Conservation (phyloP, 2,888 invertebrate genomes). For the Coenonympha glycerion region DNA sequence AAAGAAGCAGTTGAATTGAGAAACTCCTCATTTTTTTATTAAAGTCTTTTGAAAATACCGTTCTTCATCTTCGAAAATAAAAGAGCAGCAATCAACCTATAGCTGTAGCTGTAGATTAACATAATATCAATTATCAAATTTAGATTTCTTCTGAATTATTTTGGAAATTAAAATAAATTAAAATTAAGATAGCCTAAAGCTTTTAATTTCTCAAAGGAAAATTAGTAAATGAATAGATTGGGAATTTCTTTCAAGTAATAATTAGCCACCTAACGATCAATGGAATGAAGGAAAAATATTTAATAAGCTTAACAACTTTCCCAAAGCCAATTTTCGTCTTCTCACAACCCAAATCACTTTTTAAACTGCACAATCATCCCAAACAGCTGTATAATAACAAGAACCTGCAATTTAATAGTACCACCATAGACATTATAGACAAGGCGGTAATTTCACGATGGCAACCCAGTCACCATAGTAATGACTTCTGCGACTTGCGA, state of each 20-base stretch:
- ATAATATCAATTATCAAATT: too few species aligned
- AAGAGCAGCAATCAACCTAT: too few species aligned
- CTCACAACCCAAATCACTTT: slow-evolving; percentile 47
- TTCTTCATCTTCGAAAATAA: too few species aligned
- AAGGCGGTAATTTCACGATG: slow-evolving; percentile 69
- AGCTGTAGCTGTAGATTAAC: too few species aligned
- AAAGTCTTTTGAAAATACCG: too few species aligned
- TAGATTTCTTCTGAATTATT: too few species aligned
- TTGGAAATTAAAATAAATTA: too few species aligned
- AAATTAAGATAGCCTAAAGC: too few species aligned
- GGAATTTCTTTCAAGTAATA: neutral
- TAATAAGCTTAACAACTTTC: slow-evolving; percentile 3
- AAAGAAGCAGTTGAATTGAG: too few species aligned
- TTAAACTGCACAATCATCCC: slow-evolving; percentile 57
- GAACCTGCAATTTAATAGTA: slow-evolving; percentile 65
- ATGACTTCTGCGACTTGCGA: slow-evolving; percentile 60
- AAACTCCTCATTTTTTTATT: too few species aligned
- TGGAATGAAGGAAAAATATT: slow-evolving; percentile 1
- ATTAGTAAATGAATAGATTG: too few species aligned
- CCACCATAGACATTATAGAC: slow-evolving; percentile 49
- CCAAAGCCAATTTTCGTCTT: slow-evolving; percentile 11
- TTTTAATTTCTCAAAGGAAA: too few species aligned
- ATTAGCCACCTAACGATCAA: neutral
- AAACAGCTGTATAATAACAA: slow-evolving; percentile 40
- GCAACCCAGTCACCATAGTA: slow-evolving; percentile 60